Evolutionary conservation across 2,113 vertebrate genomes (phyloP).

Genomic region (Leptosomus discolor): DNA sequence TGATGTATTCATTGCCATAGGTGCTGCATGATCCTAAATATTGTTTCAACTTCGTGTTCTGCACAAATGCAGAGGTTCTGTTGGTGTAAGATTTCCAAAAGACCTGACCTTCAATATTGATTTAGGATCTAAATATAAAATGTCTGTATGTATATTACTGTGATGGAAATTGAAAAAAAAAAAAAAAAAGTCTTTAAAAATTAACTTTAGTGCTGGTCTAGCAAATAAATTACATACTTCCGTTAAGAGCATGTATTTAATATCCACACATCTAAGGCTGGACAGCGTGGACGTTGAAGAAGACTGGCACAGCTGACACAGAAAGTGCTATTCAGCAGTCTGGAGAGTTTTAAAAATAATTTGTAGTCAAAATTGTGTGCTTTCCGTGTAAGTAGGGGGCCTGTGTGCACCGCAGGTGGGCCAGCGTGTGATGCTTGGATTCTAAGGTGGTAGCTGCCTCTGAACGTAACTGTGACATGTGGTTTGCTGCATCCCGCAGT

Average conservation of each 20-base stretch:
- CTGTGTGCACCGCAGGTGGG: not conserved
- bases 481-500: not conserved
- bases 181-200: not conserved
- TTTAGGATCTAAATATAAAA: not conserved
- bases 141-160: not conserved
- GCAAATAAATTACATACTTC: not conserved
- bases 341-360: not conserved
- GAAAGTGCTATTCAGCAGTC: not conserved
- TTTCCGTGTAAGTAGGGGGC: not conserved
- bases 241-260: not conserved
- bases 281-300: not conserved
- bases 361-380: not conserved
- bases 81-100: not conserved
- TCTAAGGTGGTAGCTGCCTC: not conserved
- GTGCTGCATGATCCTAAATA: not conserved
- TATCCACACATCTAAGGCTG: not conserved
- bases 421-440: not conserved
- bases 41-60: rapidly evolving
- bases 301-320: not conserved
- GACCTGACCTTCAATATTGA: not conserved
- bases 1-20: not conserved
- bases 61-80: not conserved
- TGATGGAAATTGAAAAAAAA: not conserved
- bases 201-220: not conserved
- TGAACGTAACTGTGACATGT: rapidly evolving